Evolutionary conservation across 2,888 invertebrate genomes (phyloP).

Genomic region (Lycia hirtaria): DNA sequence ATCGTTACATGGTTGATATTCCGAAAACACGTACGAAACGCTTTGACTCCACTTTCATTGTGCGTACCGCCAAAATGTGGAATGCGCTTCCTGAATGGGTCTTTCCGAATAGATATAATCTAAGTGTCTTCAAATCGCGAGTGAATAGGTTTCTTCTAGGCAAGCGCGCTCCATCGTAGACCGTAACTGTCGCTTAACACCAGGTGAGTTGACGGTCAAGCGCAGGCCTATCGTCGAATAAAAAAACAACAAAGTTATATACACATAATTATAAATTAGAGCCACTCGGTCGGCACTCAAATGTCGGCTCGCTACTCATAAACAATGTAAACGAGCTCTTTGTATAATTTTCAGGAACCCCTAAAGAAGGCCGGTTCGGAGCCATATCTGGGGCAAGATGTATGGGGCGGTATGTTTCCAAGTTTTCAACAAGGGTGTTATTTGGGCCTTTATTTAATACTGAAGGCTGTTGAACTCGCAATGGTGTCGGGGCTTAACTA

Average conservation of each 20-base stretch:
- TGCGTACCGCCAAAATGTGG: too few relatives aligned
- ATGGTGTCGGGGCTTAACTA: slow-evolving; percentile 4
- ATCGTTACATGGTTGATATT: too few relatives aligned
- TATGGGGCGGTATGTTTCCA: not conserved
- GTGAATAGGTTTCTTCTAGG: too few relatives aligned
- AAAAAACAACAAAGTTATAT: not conserved
- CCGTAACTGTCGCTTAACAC: too few relatives aligned
- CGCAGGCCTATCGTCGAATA: not conserved
- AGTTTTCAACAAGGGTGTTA: slow-evolving; percentile 1
- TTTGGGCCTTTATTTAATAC: not conserved
- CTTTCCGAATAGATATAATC: too few relatives aligned
- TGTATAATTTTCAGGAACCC: slow-evolving; percentile 22
- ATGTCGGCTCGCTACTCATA: slow-evolving; percentile 1
- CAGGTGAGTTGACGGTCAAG: too few relatives aligned
- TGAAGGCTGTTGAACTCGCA: not conserved
- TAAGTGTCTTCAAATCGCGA: too few relatives aligned
- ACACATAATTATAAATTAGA: not conserved
- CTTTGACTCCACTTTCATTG: too few relatives aligned
- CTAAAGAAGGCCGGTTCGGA: not conserved
- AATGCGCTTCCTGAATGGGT: too few relatives aligned
- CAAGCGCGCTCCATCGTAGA: too few relatives aligned
- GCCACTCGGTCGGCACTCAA: not conserved
- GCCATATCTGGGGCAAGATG: not conserved
- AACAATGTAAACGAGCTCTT: slow-evolving; percentile 23
- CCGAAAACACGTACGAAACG: too few relatives aligned